Base-by-base conservation (phyloP, 2,113 vertebrate genomes). In the Cheilinus undulatus region DNA sequence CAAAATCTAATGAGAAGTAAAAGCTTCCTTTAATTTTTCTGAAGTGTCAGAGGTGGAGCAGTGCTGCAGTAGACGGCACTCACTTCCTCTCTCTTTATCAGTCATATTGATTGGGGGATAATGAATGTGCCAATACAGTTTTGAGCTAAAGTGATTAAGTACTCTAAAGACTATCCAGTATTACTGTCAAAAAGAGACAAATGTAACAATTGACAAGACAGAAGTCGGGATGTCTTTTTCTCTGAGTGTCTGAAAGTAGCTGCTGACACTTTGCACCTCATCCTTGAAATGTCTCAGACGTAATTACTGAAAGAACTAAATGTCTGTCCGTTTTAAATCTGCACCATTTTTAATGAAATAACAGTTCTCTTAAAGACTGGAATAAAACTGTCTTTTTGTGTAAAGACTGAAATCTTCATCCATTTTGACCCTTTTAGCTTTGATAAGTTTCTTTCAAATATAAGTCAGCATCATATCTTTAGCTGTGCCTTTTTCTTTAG, bases 101-200 rank as follows among this genome's bases (percentile, higher is more conserved):
- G 73, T 53, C 8, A 36, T n/a, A 64, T 59, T 63, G 51, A 58
- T 36, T 30, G 32, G 61, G 32, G 56, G 61, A 70, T 67, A 70
- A 70, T 56, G 53, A 66, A 56, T 19, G 19, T 52, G 68, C 66
- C 77, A 24, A 66, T 69, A 38, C 24, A 70, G 63, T 24, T 56
- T 76, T 65, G 27, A 28, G 52, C 57, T 63, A 13, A 69, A 65
- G 45, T 67, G 50, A 57, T 58, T 24, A 50, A 7, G 23, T 38
- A 43, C 38, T 67, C 45, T 36, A 51, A 38, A 43, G 45, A 54
- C 54, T 66, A 60, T 51, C 9, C 65, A 61, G 38, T 30, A 22
- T 54, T 42, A 53, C 23, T 46, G 45, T 42, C 32, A 24, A 57
- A 63, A 26, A 57, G 7, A 3, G 9, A 27, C 6, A 36, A 24